Evolutionary conservation across 1,140 invertebrate genomes (phyloP).

Genomic region (Saccostrea cuccullata): DNA sequence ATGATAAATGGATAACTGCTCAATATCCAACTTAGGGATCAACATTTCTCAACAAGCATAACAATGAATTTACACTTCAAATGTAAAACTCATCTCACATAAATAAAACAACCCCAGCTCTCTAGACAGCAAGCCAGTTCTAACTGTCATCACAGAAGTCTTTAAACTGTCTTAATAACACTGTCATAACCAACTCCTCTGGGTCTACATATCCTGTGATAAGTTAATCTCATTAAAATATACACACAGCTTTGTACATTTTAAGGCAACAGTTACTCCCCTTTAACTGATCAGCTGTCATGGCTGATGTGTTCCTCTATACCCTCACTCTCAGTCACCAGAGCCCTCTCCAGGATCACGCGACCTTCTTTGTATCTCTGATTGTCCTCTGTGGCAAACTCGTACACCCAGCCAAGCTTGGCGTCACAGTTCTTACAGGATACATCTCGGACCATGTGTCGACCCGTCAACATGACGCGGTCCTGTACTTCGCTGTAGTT

Average conservation of each 20-base stretch:
- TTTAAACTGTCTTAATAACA: neutral
- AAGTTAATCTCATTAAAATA: constrained; percentile 14
- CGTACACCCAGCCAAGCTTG: constrained; percentile 79
- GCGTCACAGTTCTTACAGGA: constrained; percentile 97
- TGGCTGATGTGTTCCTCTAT: constrained; percentile 75
- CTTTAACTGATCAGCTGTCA: constrained; percentile 60
- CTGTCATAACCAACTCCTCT: neutral
- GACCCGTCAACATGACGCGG: constrained; percentile 81
- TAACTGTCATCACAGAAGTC: neutral
- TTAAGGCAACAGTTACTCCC: constrained; percentile 10
- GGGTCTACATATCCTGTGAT: neutral
- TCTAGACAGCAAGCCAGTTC: neutral
- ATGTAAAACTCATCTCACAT: neutral
- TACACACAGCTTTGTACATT: constrained; percentile 37
- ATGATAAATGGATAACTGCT: neutral
- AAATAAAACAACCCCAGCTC: neutral
- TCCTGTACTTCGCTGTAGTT: constrained; percentile 78
- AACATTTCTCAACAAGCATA: neutral
- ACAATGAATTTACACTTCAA: neutral
- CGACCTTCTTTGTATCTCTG: constrained; percentile 97
- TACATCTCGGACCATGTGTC: constrained; percentile 98
- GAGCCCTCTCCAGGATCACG: constrained; percentile 86
- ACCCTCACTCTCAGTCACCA: constrained; percentile 78
- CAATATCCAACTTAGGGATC: neutral
- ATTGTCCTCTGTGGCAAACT: constrained; percentile 95